phyloP scores from a whole-genome alignment of 2,113 vertebrate genomes.

The Python bivittatus region DNA sequence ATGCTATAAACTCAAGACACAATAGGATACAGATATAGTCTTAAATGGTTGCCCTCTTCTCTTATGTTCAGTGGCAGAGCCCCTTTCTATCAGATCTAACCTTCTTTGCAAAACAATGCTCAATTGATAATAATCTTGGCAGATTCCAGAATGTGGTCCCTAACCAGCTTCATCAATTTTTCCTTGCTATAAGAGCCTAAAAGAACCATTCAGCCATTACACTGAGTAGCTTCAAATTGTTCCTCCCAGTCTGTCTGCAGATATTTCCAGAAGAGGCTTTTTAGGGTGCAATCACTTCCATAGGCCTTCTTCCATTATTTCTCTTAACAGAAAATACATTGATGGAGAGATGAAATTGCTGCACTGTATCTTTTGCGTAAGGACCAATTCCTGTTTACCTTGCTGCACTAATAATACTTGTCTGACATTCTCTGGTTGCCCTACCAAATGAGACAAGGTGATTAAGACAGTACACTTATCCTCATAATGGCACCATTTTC shows the following conservation, averaged over 20 bases:
- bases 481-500: not conserved
- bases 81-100: not conserved
- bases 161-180: not conserved
- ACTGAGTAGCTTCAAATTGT: not conserved
- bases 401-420: not conserved
- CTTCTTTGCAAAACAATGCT: not conserved
- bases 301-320: not conserved
- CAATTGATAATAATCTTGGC: not conserved
- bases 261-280: not conserved
- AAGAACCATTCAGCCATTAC: conserved; percentile 32
- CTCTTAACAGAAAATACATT: not conserved
- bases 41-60: not conserved
- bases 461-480: not conserved
- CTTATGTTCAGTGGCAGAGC: not conserved
- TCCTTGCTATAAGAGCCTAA: not conserved
- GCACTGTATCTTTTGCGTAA: not conserved
- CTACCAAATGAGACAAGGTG: not conserved
- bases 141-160: not conserved
- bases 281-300: not conserved
- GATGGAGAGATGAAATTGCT: not conserved
- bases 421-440: not conserved
- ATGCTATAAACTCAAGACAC: not conserved
- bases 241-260: not conserved
- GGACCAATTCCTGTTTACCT: not conserved
- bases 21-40: not conserved